These are phyloP conservation scores for Habrosyne pyritoides DNA, from an alignment of 2,888 invertebrate species.

Conservation along the genomic window DNA sequence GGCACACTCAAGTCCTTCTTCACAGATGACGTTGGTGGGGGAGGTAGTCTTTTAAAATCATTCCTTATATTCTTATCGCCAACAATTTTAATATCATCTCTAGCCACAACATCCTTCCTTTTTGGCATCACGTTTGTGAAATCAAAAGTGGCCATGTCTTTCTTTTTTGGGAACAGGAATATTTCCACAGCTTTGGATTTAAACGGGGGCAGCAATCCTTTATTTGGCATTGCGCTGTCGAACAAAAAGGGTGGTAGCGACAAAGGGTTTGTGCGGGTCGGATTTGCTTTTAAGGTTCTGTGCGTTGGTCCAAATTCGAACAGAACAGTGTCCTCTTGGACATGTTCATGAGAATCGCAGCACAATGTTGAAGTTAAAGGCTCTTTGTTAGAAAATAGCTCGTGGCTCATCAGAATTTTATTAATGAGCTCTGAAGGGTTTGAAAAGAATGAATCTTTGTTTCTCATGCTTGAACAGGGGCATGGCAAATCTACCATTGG, in stretches of 20 bases:
- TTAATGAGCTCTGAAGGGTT: conserved; percentile 57
- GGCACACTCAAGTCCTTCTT: conserved; percentile 58
- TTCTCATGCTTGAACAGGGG: conserved; percentile 52
- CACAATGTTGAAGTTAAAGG: conserved; percentile 53
- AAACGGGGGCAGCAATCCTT: conserved; percentile 28
- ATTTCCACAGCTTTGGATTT: conserved; percentile 65
- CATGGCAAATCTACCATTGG: conserved; percentile 51
- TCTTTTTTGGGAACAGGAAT: conserved; percentile 64
- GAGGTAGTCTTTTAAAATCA: conserved; percentile 40
- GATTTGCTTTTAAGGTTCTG: conserved; percentile 17
- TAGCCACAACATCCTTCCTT: conserved; percentile 36
- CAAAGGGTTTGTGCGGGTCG: conserved; percentile 17
- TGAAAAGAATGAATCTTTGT: conserved; percentile 26
- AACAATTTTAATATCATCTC: conserved; percentile 53
- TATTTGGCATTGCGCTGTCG: conserved; percentile 42
- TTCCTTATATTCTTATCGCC: conserved; percentile 57
- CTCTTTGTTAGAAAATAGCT: conserved; percentile 58
- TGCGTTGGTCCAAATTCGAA: conserved; percentile 57
- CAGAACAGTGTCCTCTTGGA: conserved; percentile 57
- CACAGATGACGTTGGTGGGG: conserved; percentile 37
- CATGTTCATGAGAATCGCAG: conserved; percentile 67
- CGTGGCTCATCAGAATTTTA: conserved; percentile 59
- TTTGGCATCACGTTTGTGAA: conserved; percentile 26
- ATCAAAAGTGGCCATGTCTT: conserved; percentile 36
- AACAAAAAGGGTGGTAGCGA: conserved; percentile 47